Evolutionary conservation across 2,797 vertebrate genomes (phyloP).

Genomic region (Gobionotothen gibberifrons): DNA sequence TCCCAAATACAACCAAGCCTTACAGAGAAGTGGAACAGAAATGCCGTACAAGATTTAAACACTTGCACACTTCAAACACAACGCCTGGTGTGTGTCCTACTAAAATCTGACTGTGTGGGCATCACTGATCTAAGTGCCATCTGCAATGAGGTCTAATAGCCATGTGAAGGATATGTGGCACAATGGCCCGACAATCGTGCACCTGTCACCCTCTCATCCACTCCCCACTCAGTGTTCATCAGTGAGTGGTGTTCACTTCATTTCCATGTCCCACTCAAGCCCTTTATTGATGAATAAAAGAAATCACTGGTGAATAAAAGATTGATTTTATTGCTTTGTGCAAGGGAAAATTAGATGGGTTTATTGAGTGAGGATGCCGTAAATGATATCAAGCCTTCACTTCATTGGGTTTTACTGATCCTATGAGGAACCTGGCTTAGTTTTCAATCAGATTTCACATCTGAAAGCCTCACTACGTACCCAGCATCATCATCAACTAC

Average conservation of each 20-base stretch:
- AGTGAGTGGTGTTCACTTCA: slow-evolving; percentile 63
- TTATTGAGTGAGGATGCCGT: slow-evolving; percentile 59
- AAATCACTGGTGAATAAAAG: slow-evolving; percentile 59
- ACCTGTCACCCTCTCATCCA: slow-evolving; percentile 63
- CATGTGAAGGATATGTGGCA: slow-evolving; percentile 47
- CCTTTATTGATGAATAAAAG: slow-evolving; percentile 72
- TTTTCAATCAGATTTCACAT: slow-evolving; percentile 72
- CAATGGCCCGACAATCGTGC: slow-evolving; percentile 58
- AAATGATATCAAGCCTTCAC: slow-evolving; percentile 61
- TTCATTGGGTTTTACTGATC: slow-evolving; percentile 74
- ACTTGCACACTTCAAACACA: slow-evolving; percentile 43
- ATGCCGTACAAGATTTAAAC: slow-evolving; percentile 49
- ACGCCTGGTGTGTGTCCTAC: background rate
- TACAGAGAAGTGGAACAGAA: slow-evolving; percentile 51
- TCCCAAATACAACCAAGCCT: slow-evolving; percentile 67
- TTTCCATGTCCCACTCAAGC: slow-evolving; percentile 66
- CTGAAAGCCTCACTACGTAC: slow-evolving; percentile 50
- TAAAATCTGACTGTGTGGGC: slow-evolving; percentile 26
- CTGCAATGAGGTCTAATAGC: slow-evolving; percentile 58
- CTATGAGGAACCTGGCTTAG: slow-evolving; percentile 36
- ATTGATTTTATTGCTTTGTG: slow-evolving; percentile 69
- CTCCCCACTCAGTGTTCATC: slow-evolving; percentile 52
- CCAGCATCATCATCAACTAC: slow-evolving; percentile 44
- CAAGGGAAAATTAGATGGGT: slow-evolving; percentile 71
- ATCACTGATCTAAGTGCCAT: slow-evolving; percentile 28